Conservation (phyloP, 1,140 invertebrate genomes). For the Mylabris phalerata region DNA sequence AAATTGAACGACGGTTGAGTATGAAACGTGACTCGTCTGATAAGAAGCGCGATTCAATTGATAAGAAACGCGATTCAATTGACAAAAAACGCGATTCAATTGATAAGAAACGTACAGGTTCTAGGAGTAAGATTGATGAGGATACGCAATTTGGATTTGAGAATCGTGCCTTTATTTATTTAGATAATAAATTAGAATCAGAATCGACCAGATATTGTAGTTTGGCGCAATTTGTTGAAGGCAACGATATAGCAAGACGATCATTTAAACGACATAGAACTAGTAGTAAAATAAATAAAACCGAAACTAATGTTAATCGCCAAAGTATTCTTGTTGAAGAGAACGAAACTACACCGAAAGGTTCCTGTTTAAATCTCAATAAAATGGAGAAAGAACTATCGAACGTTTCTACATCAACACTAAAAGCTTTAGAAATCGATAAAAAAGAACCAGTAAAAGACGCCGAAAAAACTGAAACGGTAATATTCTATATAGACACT, state of each 20-base stretch:
- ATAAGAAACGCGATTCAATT: constrained; percentile 13
- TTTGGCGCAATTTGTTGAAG: constrained; percentile 69
- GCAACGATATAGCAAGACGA: constrained; percentile 68
- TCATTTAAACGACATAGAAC: constrained; percentile 52
- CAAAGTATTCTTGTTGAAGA: constrained; percentile 36
- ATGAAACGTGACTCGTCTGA: constrained; percentile 21
- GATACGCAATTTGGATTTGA: constrained; percentile 57
- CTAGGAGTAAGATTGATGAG: constrained; percentile 47
- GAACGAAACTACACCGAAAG: constrained; percentile 22
- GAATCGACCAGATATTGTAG: constrained; percentile 59
- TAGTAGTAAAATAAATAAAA: constrained; percentile 33
- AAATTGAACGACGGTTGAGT: constrained; percentile 33
- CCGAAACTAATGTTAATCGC: constrained; percentile 35
- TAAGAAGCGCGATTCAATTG: too few relatives aligned
- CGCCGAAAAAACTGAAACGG: constrained; percentile 5
- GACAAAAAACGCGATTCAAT: constrained; percentile 25
- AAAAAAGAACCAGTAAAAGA: not conserved
- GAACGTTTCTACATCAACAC: constrained; percentile 26
- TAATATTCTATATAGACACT: not conserved
- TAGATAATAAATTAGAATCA: constrained; percentile 49
- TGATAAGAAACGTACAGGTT: constrained; percentile 43
- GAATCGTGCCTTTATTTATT: constrained; percentile 56
- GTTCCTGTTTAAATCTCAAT: constrained; percentile 29
- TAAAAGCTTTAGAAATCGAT: constrained; percentile 25
- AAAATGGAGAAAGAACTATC: constrained; percentile 35